Evolutionary conservation across 2,888 invertebrate genomes (phyloP).

Genomic region (Tiliacea citrago): DNA sequence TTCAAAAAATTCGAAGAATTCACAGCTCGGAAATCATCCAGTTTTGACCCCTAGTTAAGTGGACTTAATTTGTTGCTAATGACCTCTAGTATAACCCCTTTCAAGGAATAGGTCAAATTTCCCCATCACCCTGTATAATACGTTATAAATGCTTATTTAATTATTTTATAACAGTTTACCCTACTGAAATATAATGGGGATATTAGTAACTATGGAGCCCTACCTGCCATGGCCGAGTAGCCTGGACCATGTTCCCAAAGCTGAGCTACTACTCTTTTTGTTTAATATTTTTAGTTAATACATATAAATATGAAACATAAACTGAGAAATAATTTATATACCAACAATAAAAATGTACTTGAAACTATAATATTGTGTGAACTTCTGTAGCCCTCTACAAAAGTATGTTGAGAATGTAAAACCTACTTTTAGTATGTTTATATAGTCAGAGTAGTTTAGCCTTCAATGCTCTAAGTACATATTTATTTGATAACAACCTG

Average conservation of each 20-base stretch:
- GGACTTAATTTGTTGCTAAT: too few relatives aligned
- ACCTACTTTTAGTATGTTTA: neutral
- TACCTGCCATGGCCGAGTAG: neutral
- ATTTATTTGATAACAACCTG: slow-evolving; percentile 9
- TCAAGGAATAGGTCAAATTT: too few relatives aligned
- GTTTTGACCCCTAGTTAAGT: too few relatives aligned
- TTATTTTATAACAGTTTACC: too few relatives aligned
- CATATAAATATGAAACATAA: too few relatives aligned
- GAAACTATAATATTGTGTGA: neutral
- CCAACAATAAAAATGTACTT: neutral
- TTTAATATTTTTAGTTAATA: neutral
- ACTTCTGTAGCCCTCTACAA: neutral
- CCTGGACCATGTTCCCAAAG: neutral
- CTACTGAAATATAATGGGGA: too few relatives aligned
- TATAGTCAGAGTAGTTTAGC: neutral
- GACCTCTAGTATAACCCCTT: too few relatives aligned
- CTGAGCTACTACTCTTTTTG: neutral
- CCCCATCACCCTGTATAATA: too few relatives aligned
- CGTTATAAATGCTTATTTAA: too few relatives aligned
- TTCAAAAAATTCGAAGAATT: too few relatives aligned
- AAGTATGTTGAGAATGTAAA: neutral
- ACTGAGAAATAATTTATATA: neutral
- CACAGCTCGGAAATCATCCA: too few relatives aligned
- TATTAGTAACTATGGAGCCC: too few relatives aligned
- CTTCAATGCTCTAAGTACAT: neutral